A percentile compares a stretch with the other conserved stretches of the same genome.
Conservation (phyloP, 92 coral and sea anemone genomes). For the Anthopleura xanthogrammica region DNA sequence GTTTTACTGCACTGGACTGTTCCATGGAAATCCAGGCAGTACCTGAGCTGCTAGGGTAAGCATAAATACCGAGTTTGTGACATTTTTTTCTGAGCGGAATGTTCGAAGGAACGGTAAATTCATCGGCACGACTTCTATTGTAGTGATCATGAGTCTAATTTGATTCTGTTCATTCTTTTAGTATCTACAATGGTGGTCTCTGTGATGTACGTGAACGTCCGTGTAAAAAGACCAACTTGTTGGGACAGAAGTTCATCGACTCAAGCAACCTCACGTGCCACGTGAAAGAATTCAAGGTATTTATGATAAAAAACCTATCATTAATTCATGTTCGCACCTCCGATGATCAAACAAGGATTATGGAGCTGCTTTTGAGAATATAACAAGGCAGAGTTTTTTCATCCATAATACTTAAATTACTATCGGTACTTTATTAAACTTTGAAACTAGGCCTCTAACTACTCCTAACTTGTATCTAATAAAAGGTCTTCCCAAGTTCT, state of each 20-base stretch:
- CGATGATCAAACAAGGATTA: not conserved
- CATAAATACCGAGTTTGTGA: not conserved
- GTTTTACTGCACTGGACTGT: conserved; percentile 62
- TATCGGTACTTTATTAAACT: not conserved
- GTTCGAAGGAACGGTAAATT: not conserved
- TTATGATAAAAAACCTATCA: not conserved
- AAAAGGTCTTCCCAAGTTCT: not conserved
- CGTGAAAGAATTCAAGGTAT: conserved; percentile 55
- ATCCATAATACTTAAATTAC: not conserved
- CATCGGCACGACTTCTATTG: not conserved
- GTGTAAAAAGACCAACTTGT: conserved; percentile 49
- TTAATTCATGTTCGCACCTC: not conserved
- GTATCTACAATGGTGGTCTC: conserved; percentile 52
- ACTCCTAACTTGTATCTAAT: not conserved
- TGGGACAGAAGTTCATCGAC: conserved; percentile 50
- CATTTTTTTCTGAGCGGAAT: not conserved
- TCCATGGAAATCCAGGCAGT: conserved; percentile 58
- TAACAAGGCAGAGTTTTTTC: no score
- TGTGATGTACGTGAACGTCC: conserved; percentile 64
- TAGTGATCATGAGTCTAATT: not conserved
- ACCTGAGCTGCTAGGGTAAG: conserved; percentile 58
- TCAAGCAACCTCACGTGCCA: conserved; percentile 68
- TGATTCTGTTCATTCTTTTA: not conserved
- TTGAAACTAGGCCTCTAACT: not conserved
- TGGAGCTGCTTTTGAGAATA: no score